Base-by-base conservation (phyloP, 2,888 invertebrate species). In the Drosophila rubida region DNA sequence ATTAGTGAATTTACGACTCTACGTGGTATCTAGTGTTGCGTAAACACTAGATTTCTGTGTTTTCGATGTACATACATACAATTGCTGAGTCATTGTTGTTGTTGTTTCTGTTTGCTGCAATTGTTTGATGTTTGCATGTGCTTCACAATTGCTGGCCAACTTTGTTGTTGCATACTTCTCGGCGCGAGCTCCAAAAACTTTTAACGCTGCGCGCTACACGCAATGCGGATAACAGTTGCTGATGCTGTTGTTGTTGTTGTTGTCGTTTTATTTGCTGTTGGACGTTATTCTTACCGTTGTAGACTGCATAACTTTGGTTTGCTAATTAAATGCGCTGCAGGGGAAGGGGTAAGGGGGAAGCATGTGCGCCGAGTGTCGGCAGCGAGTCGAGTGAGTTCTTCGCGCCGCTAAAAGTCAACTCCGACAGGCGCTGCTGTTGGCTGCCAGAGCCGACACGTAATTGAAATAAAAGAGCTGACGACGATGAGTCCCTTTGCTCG, bases 391-490 rank as follows among this genome's bases (percentile, higher is more conserved):
- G 62, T 42, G 39, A 50, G 53, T 45, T 51, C 27, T 55, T 37
- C 27, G 9, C 44, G 35, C 23, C 35, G 32, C 19, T 22, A 63
- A 45, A 50, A 50, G 45, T 59, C 45, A 46, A 5, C 30, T 35
- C 13, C 19, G 16, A 7, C 32, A 14, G 14, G 11, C 50, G 37
- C 23, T 25, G 25, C 7, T 25, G 25, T 25, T 25, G 30, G 19
- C 19, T 19, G 16, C 49, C 14, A 25, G 32, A 8, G 51, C 44
- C 51, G 45, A 72, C 68, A 78, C 69, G 69, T 75, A 78, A 74
- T 78, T 78, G 65, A 76, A 76, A 78, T 66, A 66, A 76, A 78
- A 60, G 42, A 69, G 50, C 46, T 73, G 61, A 53, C 59, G 67
- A 35, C 35, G 35, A 35, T 7, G 35, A 63, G 50, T 60, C 19